These are phyloP conservation scores for Cyanoderma ruficeps DNA, from an alignment of 2,113 vertebrate genomes.

Conservation along the genomic window DNA sequence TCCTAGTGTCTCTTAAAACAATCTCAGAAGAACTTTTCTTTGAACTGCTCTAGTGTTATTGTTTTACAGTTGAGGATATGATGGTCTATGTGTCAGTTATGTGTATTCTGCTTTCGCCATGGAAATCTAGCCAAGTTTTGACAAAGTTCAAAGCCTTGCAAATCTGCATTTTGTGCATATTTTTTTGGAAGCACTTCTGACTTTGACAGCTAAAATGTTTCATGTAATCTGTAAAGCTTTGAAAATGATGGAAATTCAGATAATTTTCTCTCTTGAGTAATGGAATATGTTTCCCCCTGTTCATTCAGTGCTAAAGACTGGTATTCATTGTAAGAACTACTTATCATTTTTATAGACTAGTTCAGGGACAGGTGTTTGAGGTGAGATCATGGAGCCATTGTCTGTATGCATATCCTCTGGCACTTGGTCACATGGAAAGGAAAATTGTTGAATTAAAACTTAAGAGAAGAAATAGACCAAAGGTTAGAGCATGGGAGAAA, in stretches of 20 bases:
- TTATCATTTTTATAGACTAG: not conserved
- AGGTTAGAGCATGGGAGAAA: not conserved
- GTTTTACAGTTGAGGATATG: not conserved
- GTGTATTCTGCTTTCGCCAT: not conserved
- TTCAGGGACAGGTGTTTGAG: not conserved
- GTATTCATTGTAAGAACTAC: not conserved
- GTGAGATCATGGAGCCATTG: not conserved
- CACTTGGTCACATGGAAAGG: not conserved
- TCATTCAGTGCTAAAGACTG: not conserved
- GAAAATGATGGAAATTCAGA: not conserved
- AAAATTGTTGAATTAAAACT: not conserved
- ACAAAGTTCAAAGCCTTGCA: not conserved
- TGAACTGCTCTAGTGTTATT: not conserved
- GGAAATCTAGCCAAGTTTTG: not conserved
- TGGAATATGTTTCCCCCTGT: not conserved
- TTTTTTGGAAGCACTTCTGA: not conserved
- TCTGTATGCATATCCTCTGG: not conserved
- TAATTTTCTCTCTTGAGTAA: conserved; percentile 2
- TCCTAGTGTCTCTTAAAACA: not conserved
- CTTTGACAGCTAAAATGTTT: not conserved
- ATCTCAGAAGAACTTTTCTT: not conserved
- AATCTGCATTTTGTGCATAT: not conserved
- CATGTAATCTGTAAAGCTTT: not conserved
- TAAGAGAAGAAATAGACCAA: not conserved
- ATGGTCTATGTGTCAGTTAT: not conserved